phyloP scores from a whole-genome alignment of 2,888 invertebrate species.

The Merodon equestris region DNA sequence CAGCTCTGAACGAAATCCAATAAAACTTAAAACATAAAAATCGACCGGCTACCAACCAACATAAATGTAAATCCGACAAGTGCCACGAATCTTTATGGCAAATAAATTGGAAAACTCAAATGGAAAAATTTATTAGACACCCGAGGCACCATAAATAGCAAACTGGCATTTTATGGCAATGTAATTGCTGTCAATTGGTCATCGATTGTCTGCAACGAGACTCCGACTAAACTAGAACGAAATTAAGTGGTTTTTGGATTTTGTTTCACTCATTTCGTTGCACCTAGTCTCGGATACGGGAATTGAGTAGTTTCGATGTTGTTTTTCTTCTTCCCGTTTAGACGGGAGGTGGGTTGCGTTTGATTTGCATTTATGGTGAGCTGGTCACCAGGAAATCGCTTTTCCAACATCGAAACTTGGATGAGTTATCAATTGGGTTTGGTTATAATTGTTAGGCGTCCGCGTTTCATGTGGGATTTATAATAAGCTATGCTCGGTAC shows the following conservation, averaged over 20 bases:
- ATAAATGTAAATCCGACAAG: conserved; percentile 12
- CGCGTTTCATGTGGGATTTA: too few relatives aligned
- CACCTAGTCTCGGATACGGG: too few relatives aligned
- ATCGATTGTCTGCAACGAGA: conserved; percentile 49
- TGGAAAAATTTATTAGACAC: conserved; percentile 43
- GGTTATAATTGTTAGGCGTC: too few relatives aligned
- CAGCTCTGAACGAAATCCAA: too few relatives aligned
- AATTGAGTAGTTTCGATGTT: neutral
- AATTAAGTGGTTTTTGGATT: conserved; percentile 38
- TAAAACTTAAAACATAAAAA: too few relatives aligned
- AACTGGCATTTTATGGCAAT: conserved; percentile 50
- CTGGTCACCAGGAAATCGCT: too few relatives aligned
- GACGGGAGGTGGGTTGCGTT: too few relatives aligned
- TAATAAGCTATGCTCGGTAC: too few relatives aligned
- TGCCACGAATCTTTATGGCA: conserved; percentile 6
- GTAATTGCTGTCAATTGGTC: conserved; percentile 61
- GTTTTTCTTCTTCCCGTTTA: neutral
- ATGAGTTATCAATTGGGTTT: too few relatives aligned
- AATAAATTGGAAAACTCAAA: conserved; percentile 61
- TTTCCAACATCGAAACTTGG: too few relatives aligned
- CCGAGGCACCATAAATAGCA: conserved; percentile 32
- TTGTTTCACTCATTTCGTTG: conserved; percentile 3
- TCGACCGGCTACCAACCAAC: too few relatives aligned
- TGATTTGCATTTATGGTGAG: too few relatives aligned
- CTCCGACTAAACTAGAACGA: conserved; percentile 23